Conservation (phyloP, 92 coral and sea anemone species). For the Siderastrea radians region DNA sequence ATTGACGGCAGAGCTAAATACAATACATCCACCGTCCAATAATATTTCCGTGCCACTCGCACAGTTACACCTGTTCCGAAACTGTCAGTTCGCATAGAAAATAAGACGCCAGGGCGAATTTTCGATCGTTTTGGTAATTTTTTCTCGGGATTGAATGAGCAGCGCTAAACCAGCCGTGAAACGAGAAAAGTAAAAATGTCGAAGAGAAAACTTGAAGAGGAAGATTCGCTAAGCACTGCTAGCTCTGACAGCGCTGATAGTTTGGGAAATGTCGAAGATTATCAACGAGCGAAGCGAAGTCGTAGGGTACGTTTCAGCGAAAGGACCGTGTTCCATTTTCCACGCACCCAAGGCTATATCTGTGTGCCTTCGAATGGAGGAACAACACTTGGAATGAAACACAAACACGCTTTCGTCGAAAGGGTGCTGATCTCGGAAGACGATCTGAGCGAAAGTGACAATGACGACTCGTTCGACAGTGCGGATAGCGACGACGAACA, state of each 20-base stretch:
- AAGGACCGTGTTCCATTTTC: constrained; percentile 91
- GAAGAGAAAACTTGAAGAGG: constrained; percentile 84
- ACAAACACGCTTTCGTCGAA: constrained; percentile 88
- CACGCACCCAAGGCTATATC: constrained; percentile 95
- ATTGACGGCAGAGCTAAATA: constrained; percentile 49
- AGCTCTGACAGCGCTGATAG: constrained; percentile 87
- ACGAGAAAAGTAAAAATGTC: constrained; percentile 55
- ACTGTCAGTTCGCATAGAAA: constrained; percentile 33
- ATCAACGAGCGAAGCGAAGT: constrained; percentile 64
- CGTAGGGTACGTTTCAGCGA: constrained; percentile 90
- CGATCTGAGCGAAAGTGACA: constrained; percentile 74
- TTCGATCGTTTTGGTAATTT: constrained; percentile 49
- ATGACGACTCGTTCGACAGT: constrained; percentile 57
- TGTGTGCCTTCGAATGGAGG: constrained; percentile 99
- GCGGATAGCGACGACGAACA: constrained; percentile 66
- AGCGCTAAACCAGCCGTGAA: neutral
- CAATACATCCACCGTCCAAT: constrained; percentile 46
- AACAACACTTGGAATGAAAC: constrained; percentile 96
- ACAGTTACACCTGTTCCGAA: constrained; percentile 33
- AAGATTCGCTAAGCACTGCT: constrained; percentile 79
- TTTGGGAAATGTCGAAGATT: constrained; percentile 74
- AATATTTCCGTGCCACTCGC: constrained; percentile 7
- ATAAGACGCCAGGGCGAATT: constrained; percentile 20
- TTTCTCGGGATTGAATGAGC: neutral
- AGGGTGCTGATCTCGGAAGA: constrained; percentile 75